phyloP scores from a whole-genome alignment of 2,797 vertebrate genomes.

The Taenioides sp. region DNA sequence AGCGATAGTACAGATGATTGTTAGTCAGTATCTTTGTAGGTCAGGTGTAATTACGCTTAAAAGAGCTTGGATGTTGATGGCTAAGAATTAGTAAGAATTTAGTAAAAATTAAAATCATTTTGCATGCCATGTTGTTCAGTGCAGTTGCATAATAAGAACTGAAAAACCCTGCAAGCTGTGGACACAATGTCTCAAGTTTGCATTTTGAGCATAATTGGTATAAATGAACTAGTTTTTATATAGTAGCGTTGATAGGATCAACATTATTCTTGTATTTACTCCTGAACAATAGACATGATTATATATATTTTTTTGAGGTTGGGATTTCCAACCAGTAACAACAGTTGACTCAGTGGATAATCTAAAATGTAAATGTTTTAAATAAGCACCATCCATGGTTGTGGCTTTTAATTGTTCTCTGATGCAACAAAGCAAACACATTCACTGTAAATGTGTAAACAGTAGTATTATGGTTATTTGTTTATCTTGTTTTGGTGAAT shows the following conservation, averaged over 20 bases:
- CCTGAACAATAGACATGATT: not conserved
- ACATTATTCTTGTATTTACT: not conserved
- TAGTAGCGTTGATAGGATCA: not conserved
- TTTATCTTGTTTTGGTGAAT: conserved; percentile 52
- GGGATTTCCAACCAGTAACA: conserved; percentile 6
- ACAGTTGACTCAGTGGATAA: conserved; percentile 19
- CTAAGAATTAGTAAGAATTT: not conserved
- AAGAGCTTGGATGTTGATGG: not conserved
- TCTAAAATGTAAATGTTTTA: conserved; percentile 38
- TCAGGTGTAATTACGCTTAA: not conserved
- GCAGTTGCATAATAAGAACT: too few relatives aligned
- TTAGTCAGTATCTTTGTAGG: not conserved
- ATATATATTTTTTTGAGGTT: not conserved
- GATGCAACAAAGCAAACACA: conserved; percentile 43
- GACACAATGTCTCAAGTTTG: not conserved
- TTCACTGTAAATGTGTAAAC: conserved; percentile 53
- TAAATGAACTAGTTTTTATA: too few relatives aligned
- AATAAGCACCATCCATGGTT: conserved; percentile 15
- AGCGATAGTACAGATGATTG: not conserved
- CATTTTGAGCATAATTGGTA: too few relatives aligned
- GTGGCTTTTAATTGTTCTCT: conserved; percentile 45
- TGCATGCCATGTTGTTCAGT: not conserved
- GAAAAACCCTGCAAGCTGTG: too few relatives aligned
- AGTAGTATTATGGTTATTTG: conserved; percentile 39
- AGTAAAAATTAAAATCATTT: not conserved